Conservation (phyloP, 2,797 vertebrate genomes). For the Vultur gryphus region DNA sequence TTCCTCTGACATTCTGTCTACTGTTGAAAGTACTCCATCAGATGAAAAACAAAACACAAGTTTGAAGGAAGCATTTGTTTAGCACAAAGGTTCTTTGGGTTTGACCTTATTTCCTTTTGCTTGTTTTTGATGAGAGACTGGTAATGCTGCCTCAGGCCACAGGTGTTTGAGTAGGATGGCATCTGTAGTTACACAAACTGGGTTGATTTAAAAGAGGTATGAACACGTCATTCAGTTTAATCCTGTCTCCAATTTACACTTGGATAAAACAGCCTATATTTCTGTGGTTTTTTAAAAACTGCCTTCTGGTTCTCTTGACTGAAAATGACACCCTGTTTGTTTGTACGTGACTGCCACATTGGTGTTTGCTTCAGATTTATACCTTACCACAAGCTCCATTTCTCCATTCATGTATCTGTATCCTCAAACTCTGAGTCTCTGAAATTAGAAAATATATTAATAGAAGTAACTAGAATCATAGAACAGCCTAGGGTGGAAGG, state of each 20-base stretch:
- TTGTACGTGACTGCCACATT: accelerated
- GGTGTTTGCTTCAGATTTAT: not conserved
- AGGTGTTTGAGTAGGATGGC: not conserved
- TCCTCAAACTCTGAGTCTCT: not conserved
- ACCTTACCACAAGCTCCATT: not conserved
- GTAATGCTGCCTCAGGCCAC: not conserved
- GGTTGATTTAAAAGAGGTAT: not conserved
- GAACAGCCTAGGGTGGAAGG: not conserved
- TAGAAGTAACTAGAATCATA: not conserved
- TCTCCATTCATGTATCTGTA: not conserved
- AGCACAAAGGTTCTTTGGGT: not conserved
- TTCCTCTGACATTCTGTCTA: not conserved
- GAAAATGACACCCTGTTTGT: not conserved
- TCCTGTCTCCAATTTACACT: not conserved
- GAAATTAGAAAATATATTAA: not conserved
- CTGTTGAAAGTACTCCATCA: not conserved
- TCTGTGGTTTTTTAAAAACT: not conserved
- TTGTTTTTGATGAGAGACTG: not conserved
- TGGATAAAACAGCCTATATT: not conserved
- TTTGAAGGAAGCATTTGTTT: not conserved
- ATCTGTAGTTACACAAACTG: not conserved
- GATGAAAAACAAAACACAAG: not conserved
- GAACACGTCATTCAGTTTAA: not conserved
- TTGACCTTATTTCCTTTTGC: not conserved
- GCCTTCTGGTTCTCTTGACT: not conserved